phyloP scores from a whole-genome alignment of 2,113 vertebrate genomes.

The Pseudonaja textilis region DNA sequence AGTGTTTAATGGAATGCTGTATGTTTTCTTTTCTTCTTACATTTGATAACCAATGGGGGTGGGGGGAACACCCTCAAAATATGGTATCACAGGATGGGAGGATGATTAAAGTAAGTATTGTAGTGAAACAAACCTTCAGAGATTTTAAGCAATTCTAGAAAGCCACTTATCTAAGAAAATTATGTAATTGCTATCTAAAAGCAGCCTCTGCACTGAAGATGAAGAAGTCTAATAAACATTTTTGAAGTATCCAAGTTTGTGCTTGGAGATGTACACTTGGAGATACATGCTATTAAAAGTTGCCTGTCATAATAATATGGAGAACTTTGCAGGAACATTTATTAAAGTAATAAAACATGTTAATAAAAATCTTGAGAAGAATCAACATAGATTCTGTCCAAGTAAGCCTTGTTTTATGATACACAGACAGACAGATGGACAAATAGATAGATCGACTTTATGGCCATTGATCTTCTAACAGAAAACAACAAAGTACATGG shows the following conservation, averaged over 20 bases:
- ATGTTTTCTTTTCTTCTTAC: background rate
- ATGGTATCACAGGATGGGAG: background rate
- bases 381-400: background rate
- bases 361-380: background rate
- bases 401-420: background rate
- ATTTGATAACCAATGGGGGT: background rate
- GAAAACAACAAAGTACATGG: background rate
- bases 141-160: background rate
- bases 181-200: background rate
- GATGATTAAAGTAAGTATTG: background rate
- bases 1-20: background rate
- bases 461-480: background rate
- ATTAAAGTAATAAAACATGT: background rate
- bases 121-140: slow-evolving; percentile 4
- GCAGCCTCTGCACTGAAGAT: background rate
- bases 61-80: background rate
- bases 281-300: background rate
- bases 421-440: background rate
- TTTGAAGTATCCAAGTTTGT: background rate
- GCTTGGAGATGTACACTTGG: background rate
- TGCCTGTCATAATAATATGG: background rate
- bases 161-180: background rate
- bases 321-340: background rate
- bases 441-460: background rate
- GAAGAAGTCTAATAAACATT: background rate